These are phyloP conservation scores for Typhlomys cinereus DNA, from an alignment of 2,113 vertebrate genomes.

Conservation along the genomic window DNA sequence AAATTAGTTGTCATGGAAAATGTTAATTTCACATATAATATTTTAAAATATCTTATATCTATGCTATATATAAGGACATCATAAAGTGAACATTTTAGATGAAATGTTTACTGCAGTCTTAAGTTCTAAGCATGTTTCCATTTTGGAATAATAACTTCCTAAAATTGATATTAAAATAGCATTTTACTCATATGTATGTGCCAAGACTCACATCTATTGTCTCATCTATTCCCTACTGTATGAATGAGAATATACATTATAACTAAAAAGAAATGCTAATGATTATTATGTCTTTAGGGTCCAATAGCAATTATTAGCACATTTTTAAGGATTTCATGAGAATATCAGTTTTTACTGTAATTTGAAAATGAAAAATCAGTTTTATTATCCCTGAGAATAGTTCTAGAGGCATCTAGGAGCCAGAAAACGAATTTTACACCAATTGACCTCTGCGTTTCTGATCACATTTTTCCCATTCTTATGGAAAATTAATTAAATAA, in stretches of 20 bases:
- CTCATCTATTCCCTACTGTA: not conserved
- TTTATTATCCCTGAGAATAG: not conserved
- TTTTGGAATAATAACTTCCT: not conserved
- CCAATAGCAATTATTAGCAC: constrained; percentile 23
- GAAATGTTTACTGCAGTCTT: not conserved
- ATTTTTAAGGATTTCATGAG: not conserved
- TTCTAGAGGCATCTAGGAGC: not conserved
- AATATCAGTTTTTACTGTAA: not conserved
- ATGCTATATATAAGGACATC: not conserved
- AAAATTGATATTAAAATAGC: constrained; percentile 33
- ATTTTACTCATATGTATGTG: not conserved
- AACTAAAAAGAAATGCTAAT: constrained; percentile 29
- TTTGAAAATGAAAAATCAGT: not conserved
- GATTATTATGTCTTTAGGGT: not conserved
- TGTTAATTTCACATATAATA: not conserved
- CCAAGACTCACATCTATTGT: constrained; percentile 22
- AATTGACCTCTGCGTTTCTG: not conserved
- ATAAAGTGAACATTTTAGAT: not conserved
- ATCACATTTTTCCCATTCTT: too few species aligned
- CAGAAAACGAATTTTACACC: not conserved
- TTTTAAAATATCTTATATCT: not conserved
- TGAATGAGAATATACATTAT: not conserved
- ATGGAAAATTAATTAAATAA: too few species aligned
- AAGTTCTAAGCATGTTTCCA: not conserved
- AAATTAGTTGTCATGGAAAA: not conserved